Percentiles rank a stretch among this genome's conserved stretches.
These are phyloP conservation scores for Lemur catta DNA, from an alignment of 2,797 vertebrate species.

Conservation along the genomic window DNA sequence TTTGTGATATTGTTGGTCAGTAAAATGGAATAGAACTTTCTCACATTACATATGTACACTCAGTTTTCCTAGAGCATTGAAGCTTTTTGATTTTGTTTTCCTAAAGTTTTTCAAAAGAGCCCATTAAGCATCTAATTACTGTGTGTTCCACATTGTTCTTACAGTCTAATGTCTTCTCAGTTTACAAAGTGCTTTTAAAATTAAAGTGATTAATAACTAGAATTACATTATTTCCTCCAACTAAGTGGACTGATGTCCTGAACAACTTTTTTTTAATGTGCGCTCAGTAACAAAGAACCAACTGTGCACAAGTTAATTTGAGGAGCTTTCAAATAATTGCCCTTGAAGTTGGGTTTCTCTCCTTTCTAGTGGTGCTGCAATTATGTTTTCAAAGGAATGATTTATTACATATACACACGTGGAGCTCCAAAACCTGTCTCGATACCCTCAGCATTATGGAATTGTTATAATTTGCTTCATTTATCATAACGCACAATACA, in stretches of 20 bases:
- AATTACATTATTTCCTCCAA: conserved; percentile 77
- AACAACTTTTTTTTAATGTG: conserved; percentile 68
- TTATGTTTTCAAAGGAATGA: conserved; percentile 83
- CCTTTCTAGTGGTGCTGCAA: conserved; percentile 48
- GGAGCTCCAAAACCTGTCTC: conserved; percentile 57
- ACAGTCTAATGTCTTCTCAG: conserved; percentile 61
- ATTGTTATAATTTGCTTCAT: conserved; percentile 70
- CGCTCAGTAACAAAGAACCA: conserved; percentile 77
- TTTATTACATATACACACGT: conserved; percentile 77
- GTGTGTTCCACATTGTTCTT: conserved; percentile 71
- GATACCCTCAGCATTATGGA: conserved; percentile 51
- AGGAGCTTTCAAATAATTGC: conserved; percentile 78
- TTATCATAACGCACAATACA: conserved; percentile 63
- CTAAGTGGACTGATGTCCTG: conserved; percentile 68
- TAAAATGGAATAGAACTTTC: conserved; percentile 47
- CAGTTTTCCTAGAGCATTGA: conserved; percentile 13
- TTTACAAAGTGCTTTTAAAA: conserved; percentile 73
- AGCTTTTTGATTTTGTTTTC: conserved; percentile 42
- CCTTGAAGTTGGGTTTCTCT: conserved; percentile 41
- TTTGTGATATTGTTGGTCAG: conserved; percentile 49
- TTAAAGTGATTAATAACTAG: conserved; percentile 80
- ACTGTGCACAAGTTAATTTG: conserved; percentile 80
- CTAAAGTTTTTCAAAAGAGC: conserved; percentile 49
- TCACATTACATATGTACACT: conserved; percentile 41
- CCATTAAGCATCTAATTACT: conserved; percentile 69